Base-by-base conservation (phyloP, 2,888 invertebrate genomes). In the Timandra comae region DNA sequence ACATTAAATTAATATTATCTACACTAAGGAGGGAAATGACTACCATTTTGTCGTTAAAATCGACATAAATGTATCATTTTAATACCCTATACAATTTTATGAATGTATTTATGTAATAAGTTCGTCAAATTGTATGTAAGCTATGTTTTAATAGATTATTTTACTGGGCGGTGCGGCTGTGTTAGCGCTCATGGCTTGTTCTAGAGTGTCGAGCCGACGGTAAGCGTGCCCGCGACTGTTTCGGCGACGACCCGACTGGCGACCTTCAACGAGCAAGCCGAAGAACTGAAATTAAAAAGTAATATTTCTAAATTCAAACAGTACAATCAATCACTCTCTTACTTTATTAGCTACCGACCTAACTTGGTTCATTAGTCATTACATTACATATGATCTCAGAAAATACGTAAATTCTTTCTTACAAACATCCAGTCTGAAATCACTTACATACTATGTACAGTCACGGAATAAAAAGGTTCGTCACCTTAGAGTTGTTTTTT, bases 191-290 rank as follows among this genome's bases (percentile, higher is more conserved):
- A 85, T 82, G 0, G 84, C 85, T 42, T 85, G 84, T 36, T 85
- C 85, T 4, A 85, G 43, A 0, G 85, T 85, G 44, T 85, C 85
- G 3, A 85, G 65, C 1, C 85, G 74, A 3, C 78, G 63, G 58
- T 85, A 85, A 0, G 82, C 64, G 48, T 82, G 84, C 0, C 84
- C 84, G 2, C 85, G 63, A 45, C 81, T 80, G 51, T 74, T 81
- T 27, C 85, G 65, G 4, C 85, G 73, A 1, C 82, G 71, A 1
- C 71, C 68, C 0, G 63, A 36, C 35, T 79, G 79, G 3, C 85
- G 62, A 0, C 85, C 85, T 49, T 85, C 85, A 5, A 85, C 59
- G 39, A 85, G 44, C 16, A 84, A 50, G 1, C 84, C 84, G 33
- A 85, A 59, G 44, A 84, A 63, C 85, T 85, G 67, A 10, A 73